Evolutionary conservation across 2,113 vertebrate genomes (phyloP).

Genomic region (Procavia capensis): DNA sequence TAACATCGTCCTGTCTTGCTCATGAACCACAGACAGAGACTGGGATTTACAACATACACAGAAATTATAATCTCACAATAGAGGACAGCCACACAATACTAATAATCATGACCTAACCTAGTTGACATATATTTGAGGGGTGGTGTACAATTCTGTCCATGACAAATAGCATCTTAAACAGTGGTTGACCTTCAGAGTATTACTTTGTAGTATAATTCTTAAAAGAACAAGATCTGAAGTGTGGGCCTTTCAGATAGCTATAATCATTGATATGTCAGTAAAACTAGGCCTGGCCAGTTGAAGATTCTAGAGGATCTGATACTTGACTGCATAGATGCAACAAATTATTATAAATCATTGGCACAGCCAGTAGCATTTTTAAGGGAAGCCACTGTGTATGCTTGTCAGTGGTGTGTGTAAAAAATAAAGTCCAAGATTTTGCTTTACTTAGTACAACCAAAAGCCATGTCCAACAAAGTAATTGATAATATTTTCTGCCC

Average conservation of each 20-base stretch:
- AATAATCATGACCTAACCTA: no score
- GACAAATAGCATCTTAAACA: constrained; percentile 34
- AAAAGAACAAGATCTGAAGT: neutral
- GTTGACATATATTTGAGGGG: no score
- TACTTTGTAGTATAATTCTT: neutral
- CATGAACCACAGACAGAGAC: no score
- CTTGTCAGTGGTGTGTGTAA: neutral
- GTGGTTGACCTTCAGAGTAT: neutral
- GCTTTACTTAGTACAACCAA: neutral
- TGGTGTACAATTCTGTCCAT: no score
- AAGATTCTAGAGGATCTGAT: neutral
- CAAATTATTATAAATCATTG: constrained; percentile 34
- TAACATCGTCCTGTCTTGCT: no score
- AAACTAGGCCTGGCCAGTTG: neutral
- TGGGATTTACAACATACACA: no score
- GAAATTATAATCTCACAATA: no score
- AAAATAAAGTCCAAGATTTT: neutral
- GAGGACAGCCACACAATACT: no score
- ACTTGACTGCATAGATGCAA: neutral
- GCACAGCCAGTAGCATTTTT: neutral
- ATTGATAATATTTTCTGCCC: constrained; percentile 12
- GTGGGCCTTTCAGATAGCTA: neutral
- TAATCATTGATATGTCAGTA: constrained; percentile 18
- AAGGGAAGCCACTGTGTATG: neutral
- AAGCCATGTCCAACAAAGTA: constrained; percentile 14